Evolutionary conservation across 2,113 vertebrate genomes (phyloP), one percentile per base, ranked within the genome.

Genomic region (Phalacrocorax pelagicus): DNA sequence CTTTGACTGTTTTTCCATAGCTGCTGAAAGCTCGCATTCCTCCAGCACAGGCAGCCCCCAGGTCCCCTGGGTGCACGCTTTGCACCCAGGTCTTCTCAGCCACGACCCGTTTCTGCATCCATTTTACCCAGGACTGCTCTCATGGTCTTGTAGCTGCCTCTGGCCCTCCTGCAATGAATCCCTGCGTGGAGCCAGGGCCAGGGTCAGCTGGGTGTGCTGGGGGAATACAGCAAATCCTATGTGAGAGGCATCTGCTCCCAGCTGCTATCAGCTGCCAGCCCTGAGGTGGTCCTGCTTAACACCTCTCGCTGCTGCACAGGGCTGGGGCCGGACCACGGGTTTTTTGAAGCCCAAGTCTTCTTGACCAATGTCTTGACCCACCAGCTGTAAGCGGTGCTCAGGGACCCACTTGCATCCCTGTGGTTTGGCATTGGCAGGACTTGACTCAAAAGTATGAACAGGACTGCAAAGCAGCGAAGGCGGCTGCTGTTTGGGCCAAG

Each of bases 401-500:
- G 5, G 74, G 11, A 21, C 47, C 70, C 22, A 4, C 65, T 44
- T 44, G 5, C 24, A 13, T 15, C 27, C 26, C 40, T 27, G n/a
- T 9, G 16, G 42, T 62, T 51, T 81, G 58, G 74, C 42, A 3
- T 4, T 20, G 34, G 42, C 63, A 97, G 98, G 88, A 55, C 51
- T 95, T 96, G 47, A 71, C 94, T 63, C 96, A 88, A 42, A 86
- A 88, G 36, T 92, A 94, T 36, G 40, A 97, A 47, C 58, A 32
- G 57, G 96, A 97, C 47, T 49, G 96, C 67, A 69, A 72, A 75
- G n/a, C 49, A 8, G 94, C 52, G 34, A 71, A 83, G 21, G 69
- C 20, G 0, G 13, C 71, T 24, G 67, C 44, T 2, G 63, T 94
- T 34, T 46, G 91, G 61, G 93, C 96, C 40, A 97, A 97, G 78